These are phyloP conservation scores for Tachina fera DNA, from an alignment of 2,888 invertebrate genomes.

Conservation along the genomic window DNA sequence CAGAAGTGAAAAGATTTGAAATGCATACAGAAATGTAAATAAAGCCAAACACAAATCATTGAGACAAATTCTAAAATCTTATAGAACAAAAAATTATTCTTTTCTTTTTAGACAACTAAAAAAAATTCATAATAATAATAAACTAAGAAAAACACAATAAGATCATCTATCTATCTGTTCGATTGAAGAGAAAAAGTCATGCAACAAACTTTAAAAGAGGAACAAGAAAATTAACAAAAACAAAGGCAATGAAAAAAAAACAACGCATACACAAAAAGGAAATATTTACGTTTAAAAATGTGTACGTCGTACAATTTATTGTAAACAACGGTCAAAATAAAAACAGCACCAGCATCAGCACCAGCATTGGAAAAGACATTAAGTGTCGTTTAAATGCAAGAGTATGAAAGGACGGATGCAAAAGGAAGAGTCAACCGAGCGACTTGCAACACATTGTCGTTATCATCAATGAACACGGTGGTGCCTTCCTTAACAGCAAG, in stretches of 20 bases:
- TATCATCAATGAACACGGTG: conserved; percentile 48
- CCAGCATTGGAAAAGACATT: conserved; percentile 33
- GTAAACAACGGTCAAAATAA: conserved; percentile 58
- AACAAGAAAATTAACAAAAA: conserved; percentile 42
- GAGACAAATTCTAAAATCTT: conserved; percentile 18
- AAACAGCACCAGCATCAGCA: conserved; percentile 38
- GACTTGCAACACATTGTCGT: conserved; percentile 25
- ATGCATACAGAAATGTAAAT: conserved; percentile 1
- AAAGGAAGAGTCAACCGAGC: conserved; percentile 37
- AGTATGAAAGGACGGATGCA: conserved; percentile 49
- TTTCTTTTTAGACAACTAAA: conserved; percentile 5
- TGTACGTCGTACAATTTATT: conserved; percentile 37
- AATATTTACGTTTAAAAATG: conserved; percentile 52
- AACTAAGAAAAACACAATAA: conserved; percentile 39
- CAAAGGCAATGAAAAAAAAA: not conserved
- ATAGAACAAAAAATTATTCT: conserved; percentile 5
- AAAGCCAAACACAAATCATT: conserved; percentile 43
- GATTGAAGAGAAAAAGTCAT: conserved; percentile 58
- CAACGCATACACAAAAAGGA: conserved; percentile 22
- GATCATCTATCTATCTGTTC: conserved; percentile 51
- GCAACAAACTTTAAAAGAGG: conserved; percentile 42
- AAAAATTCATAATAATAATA: not conserved
- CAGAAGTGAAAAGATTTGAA: conserved; percentile 32
- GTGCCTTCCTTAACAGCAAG: conserved; percentile 7
- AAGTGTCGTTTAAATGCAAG: conserved; percentile 36